Evolutionary conservation across 2,797 vertebrate genomes (phyloP).

Genomic region (Scomberomorus guttatus): DNA sequence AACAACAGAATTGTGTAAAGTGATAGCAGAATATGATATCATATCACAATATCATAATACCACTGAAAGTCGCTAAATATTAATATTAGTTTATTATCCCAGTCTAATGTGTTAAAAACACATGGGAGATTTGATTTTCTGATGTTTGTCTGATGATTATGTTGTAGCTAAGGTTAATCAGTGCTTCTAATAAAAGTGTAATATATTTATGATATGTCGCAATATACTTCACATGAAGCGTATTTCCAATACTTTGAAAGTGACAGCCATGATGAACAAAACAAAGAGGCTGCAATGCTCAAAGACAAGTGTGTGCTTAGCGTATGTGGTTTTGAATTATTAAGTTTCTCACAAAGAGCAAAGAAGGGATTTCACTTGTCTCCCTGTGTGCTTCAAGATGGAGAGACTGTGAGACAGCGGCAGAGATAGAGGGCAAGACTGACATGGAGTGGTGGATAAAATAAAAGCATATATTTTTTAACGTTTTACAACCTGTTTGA

Average conservation of each 20-base stretch:
- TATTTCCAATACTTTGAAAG: neutral
- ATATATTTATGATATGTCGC: neutral
- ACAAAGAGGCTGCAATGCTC: no score
- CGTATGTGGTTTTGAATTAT: constrained; percentile 42
- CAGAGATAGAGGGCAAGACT: neutral
- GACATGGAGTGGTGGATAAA: constrained; percentile 29
- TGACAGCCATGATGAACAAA: neutral
- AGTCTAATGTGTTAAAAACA: no score
- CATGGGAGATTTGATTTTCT: neutral
- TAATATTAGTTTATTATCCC: neutral
- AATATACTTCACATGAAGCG: neutral
- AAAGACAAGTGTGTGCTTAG: constrained; percentile 13
- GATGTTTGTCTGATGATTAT: neutral
- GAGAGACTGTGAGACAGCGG: constrained; percentile 28
- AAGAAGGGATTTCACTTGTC: constrained; percentile 31
- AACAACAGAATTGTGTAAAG: no score
- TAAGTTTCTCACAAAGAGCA: constrained; percentile 37
- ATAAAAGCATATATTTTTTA: constrained; percentile 32
- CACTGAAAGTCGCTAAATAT: neutral
- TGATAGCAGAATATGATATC: neutral
- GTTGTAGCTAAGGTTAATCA: no score
- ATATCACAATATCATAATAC: neutral
- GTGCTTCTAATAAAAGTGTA: no score
- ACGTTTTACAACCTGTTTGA: constrained; percentile 24
- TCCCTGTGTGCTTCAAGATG: constrained; percentile 18